Evolutionary conservation across 2,797 vertebrate species (phyloP).

Genomic region (Coracias cyanogaster): DNA sequence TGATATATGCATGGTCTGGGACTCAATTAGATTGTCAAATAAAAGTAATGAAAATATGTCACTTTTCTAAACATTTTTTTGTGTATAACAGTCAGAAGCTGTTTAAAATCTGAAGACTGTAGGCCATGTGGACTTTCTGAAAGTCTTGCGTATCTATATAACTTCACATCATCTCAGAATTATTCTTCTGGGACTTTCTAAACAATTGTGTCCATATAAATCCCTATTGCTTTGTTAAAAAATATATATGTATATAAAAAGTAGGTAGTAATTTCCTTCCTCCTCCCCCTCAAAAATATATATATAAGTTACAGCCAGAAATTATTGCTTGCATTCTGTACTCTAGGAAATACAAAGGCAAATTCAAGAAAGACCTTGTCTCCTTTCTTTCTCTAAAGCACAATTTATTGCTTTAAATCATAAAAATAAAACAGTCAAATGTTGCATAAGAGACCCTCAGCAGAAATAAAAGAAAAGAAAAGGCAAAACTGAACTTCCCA

Average conservation of each 20-base stretch:
- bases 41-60: constrained; percentile 46
- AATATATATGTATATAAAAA: constrained; percentile 71
- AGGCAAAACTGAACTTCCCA: constrained; percentile 71
- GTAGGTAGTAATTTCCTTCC: constrained; percentile 72
- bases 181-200: constrained; percentile 65
- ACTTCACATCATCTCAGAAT: constrained; percentile 64
- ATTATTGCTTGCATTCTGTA: constrained; percentile 70
- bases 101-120: constrained; percentile 52
- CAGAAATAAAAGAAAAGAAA: constrained; percentile 73
- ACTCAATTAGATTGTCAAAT: constrained; percentile 36
- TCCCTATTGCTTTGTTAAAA: constrained; percentile 74
- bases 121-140: constrained; percentile 53
- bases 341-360: constrained; percentile 70
- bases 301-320: constrained; percentile 69
- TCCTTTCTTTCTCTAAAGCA: constrained; percentile 64
- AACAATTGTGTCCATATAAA: constrained; percentile 71
- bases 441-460: constrained; percentile 68
- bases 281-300: constrained; percentile 59
- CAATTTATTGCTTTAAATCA: constrained; percentile 73
- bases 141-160: constrained; percentile 45
- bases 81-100: constrained; percentile 32
- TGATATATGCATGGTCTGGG: constrained; percentile 8
- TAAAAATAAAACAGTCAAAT: constrained; percentile 73
- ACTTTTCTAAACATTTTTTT: constrained; percentile 32
- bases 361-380: constrained; percentile 66